A percentile compares a stretch with the other conserved stretches of the same genome.
Evolutionary conservation across 2,797 vertebrate genomes (phyloP).

Genomic region (Parauchenoglanis ngamensis): DNA sequence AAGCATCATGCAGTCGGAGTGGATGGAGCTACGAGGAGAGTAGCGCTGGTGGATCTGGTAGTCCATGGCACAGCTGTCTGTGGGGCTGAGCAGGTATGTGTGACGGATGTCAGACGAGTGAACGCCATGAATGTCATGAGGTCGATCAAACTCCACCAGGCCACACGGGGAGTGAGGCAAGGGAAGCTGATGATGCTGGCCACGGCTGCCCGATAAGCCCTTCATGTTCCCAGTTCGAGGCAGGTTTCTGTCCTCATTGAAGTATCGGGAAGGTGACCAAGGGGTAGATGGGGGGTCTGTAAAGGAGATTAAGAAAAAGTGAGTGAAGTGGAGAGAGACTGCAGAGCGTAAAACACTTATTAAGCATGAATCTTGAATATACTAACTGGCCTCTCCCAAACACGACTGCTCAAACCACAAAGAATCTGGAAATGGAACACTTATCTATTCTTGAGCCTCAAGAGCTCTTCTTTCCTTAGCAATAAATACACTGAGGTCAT

Average conservation of each 20-base stretch:
- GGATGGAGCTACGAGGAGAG: conserved; percentile 94
- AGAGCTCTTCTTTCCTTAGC: neutral
- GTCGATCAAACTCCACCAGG: conserved; percentile 86
- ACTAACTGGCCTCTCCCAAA: neutral
- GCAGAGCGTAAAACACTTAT: neutral
- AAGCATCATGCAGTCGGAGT: conserved; percentile 98
- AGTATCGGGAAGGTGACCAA: conserved; percentile 67
- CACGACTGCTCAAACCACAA: neutral
- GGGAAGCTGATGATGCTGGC: conserved; percentile 89
- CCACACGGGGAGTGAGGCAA: conserved; percentile 87
- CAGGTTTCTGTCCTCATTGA: conserved; percentile 89
- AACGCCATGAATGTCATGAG: conserved; percentile 82
- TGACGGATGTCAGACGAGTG: conserved; percentile 86
- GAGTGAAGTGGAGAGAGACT: neutral
- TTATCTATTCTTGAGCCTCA: neutral
- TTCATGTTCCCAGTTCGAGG: conserved; percentile 93
- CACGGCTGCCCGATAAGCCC: conserved; percentile 91
- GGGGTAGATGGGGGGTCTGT: conserved; percentile 52
- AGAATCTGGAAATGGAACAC: neutral
- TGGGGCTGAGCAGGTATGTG: conserved; percentile 93
- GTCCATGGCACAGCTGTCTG: conserved; percentile 93
- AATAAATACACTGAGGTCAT: neutral
- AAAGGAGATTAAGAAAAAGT: conserved; percentile 6
- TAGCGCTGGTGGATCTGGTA: conserved; percentile 81
- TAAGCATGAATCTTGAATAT: neutral